These are phyloP conservation scores for Coendou prehensilis DNA, from an alignment of 2,797 vertebrate genomes.

Conservation along the genomic window DNA sequence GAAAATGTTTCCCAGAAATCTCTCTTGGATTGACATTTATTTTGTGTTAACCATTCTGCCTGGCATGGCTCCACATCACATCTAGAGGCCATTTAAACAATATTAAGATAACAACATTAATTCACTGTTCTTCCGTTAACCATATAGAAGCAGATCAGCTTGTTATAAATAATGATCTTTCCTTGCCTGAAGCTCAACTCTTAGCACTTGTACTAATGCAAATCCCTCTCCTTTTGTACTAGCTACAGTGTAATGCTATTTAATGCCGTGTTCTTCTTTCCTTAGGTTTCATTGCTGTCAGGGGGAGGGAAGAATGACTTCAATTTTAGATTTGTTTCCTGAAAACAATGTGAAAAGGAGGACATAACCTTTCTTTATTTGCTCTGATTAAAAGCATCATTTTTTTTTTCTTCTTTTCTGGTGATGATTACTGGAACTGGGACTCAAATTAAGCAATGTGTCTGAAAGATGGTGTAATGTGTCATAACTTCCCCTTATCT, in stretches of 20 bases:
- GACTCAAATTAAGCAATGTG: constrained; percentile 44
- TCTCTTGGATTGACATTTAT: constrained; percentile 78
- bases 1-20: constrained; percentile 80
- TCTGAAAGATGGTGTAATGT: constrained; percentile 12
- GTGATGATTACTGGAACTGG: constrained; percentile 35
- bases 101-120: constrained; percentile 83
- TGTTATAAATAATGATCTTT: constrained; percentile 84
- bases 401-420: background rate
- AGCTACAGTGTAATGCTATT: background rate
- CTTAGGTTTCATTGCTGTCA: background rate
- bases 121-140: constrained; percentile 81
- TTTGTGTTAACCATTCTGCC: constrained; percentile 76
- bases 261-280: background rate
- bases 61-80: constrained; percentile 63
- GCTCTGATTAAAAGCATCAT: constrained; percentile 60
- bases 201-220: constrained; percentile 71
- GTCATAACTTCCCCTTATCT: constrained; percentile 30
- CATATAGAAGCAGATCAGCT: constrained; percentile 78
- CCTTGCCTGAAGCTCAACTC: constrained; percentile 79
- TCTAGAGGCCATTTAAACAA: constrained; percentile 83
- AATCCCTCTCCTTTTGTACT: constrained; percentile 70
- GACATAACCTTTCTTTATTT: constrained; percentile 57
- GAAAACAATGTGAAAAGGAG: constrained; percentile 21
- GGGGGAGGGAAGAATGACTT: background rate
- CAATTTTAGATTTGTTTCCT: constrained; percentile 32